These are phyloP conservation scores for Sebastes wilsoni DNA, from an alignment of 2,797 vertebrate species.

Conservation along the genomic window DNA sequence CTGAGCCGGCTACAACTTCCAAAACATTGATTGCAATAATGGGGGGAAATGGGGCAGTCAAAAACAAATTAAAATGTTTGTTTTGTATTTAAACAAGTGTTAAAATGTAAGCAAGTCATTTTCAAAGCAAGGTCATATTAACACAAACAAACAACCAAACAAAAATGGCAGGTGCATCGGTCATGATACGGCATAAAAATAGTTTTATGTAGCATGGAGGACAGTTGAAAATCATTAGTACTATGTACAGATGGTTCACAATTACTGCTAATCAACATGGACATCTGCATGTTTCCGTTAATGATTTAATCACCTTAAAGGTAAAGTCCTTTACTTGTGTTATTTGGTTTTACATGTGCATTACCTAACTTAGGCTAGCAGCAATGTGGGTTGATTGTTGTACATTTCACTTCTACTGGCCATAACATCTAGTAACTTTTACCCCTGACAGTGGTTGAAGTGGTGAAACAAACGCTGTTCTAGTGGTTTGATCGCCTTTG, in stretches of 20 bases:
- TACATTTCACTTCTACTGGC: neutral
- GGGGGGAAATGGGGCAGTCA: neutral
- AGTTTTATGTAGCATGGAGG: neutral
- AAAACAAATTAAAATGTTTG: neutral
- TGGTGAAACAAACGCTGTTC: neutral
- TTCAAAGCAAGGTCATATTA: no score
- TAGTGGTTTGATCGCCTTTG: conserved; percentile 2
- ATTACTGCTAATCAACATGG: neutral
- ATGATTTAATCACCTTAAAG: neutral
- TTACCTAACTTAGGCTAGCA: neutral
- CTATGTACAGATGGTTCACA: neutral
- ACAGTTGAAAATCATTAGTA: neutral
- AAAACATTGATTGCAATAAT: no score
- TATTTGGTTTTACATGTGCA: neutral
- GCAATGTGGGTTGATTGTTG: neutral
- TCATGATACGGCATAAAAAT: neutral
- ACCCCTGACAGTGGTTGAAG: neutral
- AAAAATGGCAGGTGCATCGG: neutral
- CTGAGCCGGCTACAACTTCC: no score
- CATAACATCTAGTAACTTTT: neutral
- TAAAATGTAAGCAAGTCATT: neutral
- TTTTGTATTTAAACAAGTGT: neutral
- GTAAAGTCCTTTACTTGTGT: neutral
- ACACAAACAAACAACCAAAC: no score
- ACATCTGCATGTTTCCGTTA: neutral